phyloP scores from a whole-genome alignment of 2,113 vertebrate genomes.

The Edolisoma coerulescens region DNA sequence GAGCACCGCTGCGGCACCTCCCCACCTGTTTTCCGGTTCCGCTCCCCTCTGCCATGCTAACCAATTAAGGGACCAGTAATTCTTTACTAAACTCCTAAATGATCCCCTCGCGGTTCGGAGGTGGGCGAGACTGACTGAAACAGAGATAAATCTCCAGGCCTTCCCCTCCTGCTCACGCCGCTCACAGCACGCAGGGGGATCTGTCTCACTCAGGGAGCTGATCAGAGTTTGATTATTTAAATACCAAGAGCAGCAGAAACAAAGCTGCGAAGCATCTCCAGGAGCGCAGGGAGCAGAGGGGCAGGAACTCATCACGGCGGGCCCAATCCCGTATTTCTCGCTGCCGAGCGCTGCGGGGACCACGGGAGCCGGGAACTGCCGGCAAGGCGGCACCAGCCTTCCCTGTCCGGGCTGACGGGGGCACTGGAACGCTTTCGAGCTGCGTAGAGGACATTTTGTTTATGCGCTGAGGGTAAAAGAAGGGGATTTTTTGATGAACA shows the following conservation, averaged over 20 bases:
- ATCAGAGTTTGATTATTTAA: constrained; percentile 16
- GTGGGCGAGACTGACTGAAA: not conserved
- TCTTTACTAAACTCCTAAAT: not conserved
- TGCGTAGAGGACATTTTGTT: not conserved
- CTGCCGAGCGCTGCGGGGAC: not conserved
- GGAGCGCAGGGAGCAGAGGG: not conserved
- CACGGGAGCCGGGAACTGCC: not conserved
- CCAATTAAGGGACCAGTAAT: not conserved
- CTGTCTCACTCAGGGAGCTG: not conserved
- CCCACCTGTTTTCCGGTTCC: not conserved
- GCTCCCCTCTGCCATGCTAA: not conserved
- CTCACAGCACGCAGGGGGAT: not conserved
- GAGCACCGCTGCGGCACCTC: not conserved
- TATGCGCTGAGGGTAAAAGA: not conserved
- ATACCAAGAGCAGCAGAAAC: not conserved
- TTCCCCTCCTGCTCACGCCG: not conserved
- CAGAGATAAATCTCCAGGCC: not conserved
- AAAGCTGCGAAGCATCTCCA: not conserved
- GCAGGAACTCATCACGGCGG: not conserved
- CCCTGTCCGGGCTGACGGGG: not conserved
- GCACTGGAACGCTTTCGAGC: not conserved
- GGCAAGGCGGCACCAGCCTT: not conserved
- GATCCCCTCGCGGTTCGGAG: not conserved
- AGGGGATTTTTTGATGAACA: rapidly evolving
- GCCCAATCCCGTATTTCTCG: not conserved